Evolutionary conservation across 2,113 vertebrate species (phyloP).

Genomic region (Polypterus senegalus): DNA sequence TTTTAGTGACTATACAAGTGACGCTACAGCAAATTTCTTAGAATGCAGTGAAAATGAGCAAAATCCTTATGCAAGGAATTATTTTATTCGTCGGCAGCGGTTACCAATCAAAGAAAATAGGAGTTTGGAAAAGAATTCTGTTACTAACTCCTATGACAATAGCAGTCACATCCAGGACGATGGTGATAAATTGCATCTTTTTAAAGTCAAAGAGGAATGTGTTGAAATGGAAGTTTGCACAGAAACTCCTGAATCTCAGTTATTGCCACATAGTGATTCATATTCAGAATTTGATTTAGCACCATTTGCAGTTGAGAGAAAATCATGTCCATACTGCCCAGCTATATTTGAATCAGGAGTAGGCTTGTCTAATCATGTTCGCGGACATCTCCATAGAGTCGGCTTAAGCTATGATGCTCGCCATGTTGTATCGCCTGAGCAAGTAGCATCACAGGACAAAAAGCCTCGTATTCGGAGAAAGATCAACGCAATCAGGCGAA

Average conservation of each 20-base stretch:
- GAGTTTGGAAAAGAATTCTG: conserved; percentile 5
- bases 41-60: conserved; percentile 28
- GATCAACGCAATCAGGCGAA: conserved; percentile 57
- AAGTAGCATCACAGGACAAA: conserved; percentile 76
- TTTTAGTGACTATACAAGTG: conserved; percentile 19
- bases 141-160: conserved; percentile 10
- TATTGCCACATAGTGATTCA: conserved; percentile 12
- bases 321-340: conserved; percentile 80
- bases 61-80: conserved; percentile 27
- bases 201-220: conserved; percentile 44
- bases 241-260: conserved; percentile 15
- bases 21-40: conserved; percentile 24
- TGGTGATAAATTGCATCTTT: conserved; percentile 33
- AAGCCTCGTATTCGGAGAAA: conserved; percentile 75
- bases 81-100: conserved; percentile 30
- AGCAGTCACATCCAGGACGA: neutral
- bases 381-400: conserved; percentile 81
- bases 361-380: conserved; percentile 82
- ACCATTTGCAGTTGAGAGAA: conserved; percentile 51
- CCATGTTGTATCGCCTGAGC: conserved; percentile 83
- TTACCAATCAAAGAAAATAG: conserved; percentile 27
- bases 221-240: conserved; percentile 26
- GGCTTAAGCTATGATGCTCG: conserved; percentile 82
- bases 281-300: conserved; percentile 21
- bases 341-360: conserved; percentile 85